A percentile compares a stretch with the other conserved stretches of the same genome.
Conservation (phyloP, 2,113 vertebrate species). For the Trematocara variabile region DNA sequence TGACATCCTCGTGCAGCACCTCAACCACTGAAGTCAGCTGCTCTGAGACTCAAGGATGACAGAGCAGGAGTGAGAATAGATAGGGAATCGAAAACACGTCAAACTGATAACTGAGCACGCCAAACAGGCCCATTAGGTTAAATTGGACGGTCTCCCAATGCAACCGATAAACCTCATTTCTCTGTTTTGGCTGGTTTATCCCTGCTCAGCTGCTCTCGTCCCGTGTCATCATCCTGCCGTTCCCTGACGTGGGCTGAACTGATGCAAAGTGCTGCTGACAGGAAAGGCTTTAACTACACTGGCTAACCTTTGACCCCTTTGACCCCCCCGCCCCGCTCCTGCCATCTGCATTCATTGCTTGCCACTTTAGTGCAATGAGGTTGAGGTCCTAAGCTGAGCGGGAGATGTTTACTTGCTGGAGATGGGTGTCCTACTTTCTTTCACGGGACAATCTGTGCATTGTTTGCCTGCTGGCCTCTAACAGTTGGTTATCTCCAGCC, state of each 20-base stretch:
- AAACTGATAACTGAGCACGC: neutral
- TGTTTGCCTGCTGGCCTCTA: slow-evolving; percentile 45
- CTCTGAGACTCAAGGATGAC: neutral
- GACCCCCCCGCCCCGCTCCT: neutral
- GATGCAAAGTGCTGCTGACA: slow-evolving; percentile 42
- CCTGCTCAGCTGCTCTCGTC: neutral
- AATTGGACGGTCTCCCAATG: slow-evolving; percentile 8
- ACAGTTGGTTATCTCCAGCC: neutral
- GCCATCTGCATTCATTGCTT: slow-evolving; percentile 12
- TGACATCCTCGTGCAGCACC: neutral
- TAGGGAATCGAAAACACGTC: neutral
- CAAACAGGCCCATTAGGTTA: neutral
- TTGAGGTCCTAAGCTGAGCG: slow-evolving; percentile 15
- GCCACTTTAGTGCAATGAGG: neutral
- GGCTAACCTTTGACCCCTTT: slow-evolving; percentile 29
- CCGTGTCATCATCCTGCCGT: slow-evolving; percentile 5
- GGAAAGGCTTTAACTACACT: slow-evolving; percentile 39
- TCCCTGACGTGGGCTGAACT: neutral
- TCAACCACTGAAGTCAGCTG: neutral
- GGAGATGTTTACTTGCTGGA: slow-evolving; percentile 54
- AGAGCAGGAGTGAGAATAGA: neutral
- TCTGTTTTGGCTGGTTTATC: slow-evolving; percentile 5
- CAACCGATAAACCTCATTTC: slow-evolving; percentile 1
- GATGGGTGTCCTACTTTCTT: slow-evolving; percentile 57
- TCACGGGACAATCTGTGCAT: slow-evolving; percentile 51